These are phyloP conservation scores for Rhynchopsitta pachyrhyncha DNA, from an alignment of 2,113 vertebrate species.

Conservation along the genomic window DNA sequence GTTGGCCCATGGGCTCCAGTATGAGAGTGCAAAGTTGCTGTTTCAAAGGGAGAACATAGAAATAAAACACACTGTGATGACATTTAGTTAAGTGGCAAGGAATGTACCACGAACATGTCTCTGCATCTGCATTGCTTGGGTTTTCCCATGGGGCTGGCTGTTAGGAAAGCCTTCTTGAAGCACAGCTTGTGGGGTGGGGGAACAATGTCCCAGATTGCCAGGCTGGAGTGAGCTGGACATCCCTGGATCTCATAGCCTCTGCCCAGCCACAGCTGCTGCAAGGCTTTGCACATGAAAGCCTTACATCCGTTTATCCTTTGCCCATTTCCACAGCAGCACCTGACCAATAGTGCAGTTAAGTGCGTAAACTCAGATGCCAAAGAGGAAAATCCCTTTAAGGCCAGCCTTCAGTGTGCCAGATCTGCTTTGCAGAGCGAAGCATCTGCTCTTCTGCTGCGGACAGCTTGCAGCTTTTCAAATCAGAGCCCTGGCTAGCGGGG, in stretches of 20 bases:
- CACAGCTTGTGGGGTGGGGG: neutral
- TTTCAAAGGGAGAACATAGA: neutral
- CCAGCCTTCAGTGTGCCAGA: neutral
- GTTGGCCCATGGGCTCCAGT: neutral
- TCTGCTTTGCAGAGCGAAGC: neutral
- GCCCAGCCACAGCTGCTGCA: neutral
- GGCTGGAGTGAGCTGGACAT: neutral
- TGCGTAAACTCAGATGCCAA: accelerated
- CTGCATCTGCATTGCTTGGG: neutral
- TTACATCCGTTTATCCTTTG: neutral
- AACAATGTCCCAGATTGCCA: neutral
- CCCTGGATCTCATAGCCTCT: neutral
- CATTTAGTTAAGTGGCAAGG: neutral
- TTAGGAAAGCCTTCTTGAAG: neutral
- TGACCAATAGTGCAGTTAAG: neutral
- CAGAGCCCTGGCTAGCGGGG: neutral
- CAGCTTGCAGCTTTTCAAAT: neutral
- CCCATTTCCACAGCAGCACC: neutral
- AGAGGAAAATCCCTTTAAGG: neutral
- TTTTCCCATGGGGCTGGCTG: neutral
- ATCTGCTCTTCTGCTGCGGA: neutral
- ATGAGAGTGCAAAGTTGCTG: neutral
- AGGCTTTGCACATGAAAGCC: neutral
- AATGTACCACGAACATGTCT: neutral
- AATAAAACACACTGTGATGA: neutral